Evolutionary conservation across 2,113 vertebrate species (phyloP).

Genomic region (Alligator sinensis): DNA sequence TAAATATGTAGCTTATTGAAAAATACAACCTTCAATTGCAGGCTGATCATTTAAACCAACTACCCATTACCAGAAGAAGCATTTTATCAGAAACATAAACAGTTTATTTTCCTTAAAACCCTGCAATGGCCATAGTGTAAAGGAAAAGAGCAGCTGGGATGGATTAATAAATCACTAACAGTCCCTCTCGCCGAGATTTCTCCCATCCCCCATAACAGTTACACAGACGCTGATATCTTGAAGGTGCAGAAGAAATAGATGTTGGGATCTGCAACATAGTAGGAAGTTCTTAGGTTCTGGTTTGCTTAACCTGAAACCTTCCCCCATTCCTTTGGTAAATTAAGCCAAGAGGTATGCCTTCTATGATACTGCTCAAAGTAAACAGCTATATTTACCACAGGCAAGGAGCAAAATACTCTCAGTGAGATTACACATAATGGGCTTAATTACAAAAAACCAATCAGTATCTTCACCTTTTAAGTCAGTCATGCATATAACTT

Average conservation of each 20-base stretch:
- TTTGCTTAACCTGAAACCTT: neutral
- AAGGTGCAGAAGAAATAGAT: conserved; percentile 40
- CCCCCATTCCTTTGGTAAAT: neutral
- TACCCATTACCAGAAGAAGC: conserved; percentile 5
- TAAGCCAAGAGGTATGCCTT: conserved; percentile 15
- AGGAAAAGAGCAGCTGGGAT: conserved; percentile 42
- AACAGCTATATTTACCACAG: conserved; percentile 37
- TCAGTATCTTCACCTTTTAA: conserved; percentile 39
- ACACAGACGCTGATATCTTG: neutral
- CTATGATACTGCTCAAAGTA: conserved; percentile 55
- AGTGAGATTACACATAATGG: conserved; percentile 44
- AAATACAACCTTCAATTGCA: conserved; percentile 23
- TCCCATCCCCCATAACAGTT: conserved; percentile 23
- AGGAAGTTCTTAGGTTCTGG: neutral
- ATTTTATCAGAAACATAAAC: conserved; percentile 21
- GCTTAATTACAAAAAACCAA: conserved; percentile 42
- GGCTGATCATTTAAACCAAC: conserved; percentile 35
- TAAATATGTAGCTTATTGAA: conserved; percentile 22
- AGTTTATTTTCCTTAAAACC: conserved; percentile 36
- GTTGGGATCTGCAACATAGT: neutral
- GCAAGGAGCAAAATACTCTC: neutral
- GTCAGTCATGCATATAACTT: conserved; percentile 9
- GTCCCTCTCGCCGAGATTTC: conserved; percentile 16
- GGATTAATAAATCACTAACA: conserved; percentile 11
- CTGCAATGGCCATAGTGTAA: neutral